A percentile compares a stretch with the other conserved stretches of the same genome.
phyloP scores from a whole-genome alignment of 2,888 invertebrate genomes.

The Andrena haemorrhoa region DNA sequence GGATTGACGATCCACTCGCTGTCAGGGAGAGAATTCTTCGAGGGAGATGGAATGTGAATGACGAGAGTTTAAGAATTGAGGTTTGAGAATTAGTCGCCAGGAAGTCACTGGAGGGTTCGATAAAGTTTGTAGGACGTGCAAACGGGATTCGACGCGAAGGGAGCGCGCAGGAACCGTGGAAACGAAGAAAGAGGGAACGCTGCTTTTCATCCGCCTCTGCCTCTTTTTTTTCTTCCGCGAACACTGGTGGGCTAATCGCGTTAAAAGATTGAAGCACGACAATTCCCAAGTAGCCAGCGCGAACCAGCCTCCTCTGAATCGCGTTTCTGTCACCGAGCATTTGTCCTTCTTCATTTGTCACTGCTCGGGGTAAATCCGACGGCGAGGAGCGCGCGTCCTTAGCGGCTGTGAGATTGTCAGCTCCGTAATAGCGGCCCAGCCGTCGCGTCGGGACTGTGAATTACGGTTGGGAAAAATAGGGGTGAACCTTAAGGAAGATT shows the following conservation, averaged over 20 bases:
- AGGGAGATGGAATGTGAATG: neutral
- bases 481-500: constrained; percentile 34
- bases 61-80: neutral
- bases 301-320: neutral
- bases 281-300: neutral
- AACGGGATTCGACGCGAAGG: neutral
- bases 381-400: constrained; percentile 4
- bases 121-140: neutral
- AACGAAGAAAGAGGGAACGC: neutral
- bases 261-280: constrained; percentile 46
- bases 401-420: constrained; percentile 66
- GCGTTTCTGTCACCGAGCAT: constrained; percentile 17
- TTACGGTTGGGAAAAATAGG: constrained; percentile 25
- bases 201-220: neutral
- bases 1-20: neutral
- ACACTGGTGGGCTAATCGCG: constrained; percentile 43
- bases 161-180: neutral
- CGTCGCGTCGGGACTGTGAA: constrained; percentile 20
- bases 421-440: constrained; percentile 42
- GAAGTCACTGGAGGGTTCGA: too few relatives aligned
- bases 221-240: constrained; percentile 4
- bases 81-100: too few relatives aligned
- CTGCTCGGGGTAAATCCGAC: constrained; percentile 46
- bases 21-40: neutral
- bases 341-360: constrained; percentile 60